Evolutionary conservation across 2,797 vertebrate genomes (phyloP).

Genomic region (Kryptolebias ocellatus): DNA sequence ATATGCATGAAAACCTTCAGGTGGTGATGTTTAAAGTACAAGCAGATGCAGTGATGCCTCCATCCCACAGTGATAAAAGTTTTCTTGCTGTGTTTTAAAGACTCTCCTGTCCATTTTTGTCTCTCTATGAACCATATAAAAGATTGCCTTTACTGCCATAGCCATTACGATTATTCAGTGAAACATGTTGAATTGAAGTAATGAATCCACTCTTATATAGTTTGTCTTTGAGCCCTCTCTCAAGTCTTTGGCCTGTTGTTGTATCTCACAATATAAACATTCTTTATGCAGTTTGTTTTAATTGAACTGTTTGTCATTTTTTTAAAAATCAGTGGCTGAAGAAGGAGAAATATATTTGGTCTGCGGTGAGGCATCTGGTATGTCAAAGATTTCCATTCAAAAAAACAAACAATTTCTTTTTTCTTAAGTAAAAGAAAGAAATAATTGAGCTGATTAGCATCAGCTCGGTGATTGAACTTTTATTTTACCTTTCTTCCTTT

Average conservation of each 20-base stretch:
- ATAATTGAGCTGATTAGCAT: background rate
- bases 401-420: background rate
- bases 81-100: background rate
- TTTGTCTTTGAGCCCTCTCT: slow-evolving; percentile 2
- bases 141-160: slow-evolving; percentile 5
- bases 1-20: background rate
- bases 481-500: background rate
- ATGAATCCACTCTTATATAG: background rate
- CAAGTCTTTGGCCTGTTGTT: background rate
- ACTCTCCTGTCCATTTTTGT: slow-evolving; percentile 3
- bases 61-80: background rate
- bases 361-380: background rate
- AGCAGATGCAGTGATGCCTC: slow-evolving; percentile 17
- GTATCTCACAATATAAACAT: background rate
- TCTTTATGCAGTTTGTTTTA: slow-evolving; percentile 32
- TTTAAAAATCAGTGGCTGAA: background rate
- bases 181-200: background rate
- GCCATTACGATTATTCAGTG: slow-evolving; percentile 13
- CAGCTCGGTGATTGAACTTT: slow-evolving; percentile 11
- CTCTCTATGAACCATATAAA: slow-evolving; percentile 1
- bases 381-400: background rate
- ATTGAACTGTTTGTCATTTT: slow-evolving; percentile 14
- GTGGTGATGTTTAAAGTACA: slow-evolving; percentile 17
- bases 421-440: background rate
- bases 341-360: slow-evolving; percentile 20